These are phyloP conservation scores for Dusona sp. DNA, from an alignment of 2,888 invertebrate genomes.

Conservation along the genomic window DNA sequence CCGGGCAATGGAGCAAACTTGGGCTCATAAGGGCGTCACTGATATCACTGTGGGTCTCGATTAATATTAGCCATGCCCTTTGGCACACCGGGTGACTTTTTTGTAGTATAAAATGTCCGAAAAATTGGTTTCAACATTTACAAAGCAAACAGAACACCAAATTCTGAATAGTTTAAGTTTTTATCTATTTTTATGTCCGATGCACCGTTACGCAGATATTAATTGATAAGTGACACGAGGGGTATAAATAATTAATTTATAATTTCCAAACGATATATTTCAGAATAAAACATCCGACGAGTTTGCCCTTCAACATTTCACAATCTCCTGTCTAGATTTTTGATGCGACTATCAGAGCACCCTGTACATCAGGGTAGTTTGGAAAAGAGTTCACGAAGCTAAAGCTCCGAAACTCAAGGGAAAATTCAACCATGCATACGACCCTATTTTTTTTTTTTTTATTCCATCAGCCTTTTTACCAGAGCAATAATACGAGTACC, in stretches of 20 bases:
- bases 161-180: neutral
- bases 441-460: constrained; percentile 67
- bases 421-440: constrained; percentile 72
- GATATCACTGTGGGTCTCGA: neutral
- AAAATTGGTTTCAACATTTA: neutral
- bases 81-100: neutral
- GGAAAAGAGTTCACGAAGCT: constrained; percentile 47
- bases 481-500: constrained; percentile 61
- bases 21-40: neutral
- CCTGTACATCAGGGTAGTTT: constrained; percentile 21
- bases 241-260: neutral
- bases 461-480: constrained; percentile 45
- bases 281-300: neutral
- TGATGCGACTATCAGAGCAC: neutral
- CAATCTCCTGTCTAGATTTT: neutral
- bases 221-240: neutral
- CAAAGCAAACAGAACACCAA: too few species aligned
- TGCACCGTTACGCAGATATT: neutral
- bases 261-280: neutral
- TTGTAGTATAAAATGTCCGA: neutral
- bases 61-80: neutral
- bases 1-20: constrained; percentile 29
- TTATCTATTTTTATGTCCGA: neutral
- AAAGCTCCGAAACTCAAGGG: constrained; percentile 40
- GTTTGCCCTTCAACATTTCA: neutral